A percentile compares a stretch with the other conserved stretches of the same genome.
phyloP scores from a whole-genome alignment of 92 coral and sea anemone species.

The Epizoanthus illoricatus region DNA sequence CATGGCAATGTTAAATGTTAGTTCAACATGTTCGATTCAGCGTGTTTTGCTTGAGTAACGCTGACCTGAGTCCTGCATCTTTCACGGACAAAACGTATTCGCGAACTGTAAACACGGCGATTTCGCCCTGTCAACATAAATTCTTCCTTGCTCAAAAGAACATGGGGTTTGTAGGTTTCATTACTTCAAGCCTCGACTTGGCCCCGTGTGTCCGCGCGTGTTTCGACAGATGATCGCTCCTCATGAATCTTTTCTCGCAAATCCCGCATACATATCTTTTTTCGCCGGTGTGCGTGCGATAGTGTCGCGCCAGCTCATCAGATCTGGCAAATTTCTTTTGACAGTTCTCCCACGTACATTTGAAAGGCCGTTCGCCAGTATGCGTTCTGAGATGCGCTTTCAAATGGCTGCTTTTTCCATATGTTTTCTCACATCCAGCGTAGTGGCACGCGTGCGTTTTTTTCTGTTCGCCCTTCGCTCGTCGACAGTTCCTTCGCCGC shows the following conservation, averaged over 20 bases:
- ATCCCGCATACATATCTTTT: conserved; percentile 81
- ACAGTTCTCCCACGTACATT: conserved; percentile 83
- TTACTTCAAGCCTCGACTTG: conserved; percentile 64
- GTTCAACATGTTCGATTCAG: neutral
- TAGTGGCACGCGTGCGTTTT: conserved; percentile 80
- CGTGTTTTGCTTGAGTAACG: too few species aligned
- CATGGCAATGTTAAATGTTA: neutral
- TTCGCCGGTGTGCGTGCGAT: conserved; percentile 92
- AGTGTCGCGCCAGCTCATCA: conserved; percentile 91
- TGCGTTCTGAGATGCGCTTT: conserved; percentile 92
- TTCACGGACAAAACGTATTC: neutral
- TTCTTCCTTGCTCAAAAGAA: conserved; percentile 58
- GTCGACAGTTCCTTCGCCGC: conserved; percentile 57
- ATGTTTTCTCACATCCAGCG: conserved; percentile 75
- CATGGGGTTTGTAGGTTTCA: conserved; percentile 77
- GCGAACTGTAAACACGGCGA: neutral
- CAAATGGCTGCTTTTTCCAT: conserved; percentile 91
- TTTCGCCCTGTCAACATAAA: conserved; percentile 16
- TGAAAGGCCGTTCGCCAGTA: conserved; percentile 90
- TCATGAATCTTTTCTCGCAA: conserved; percentile 86
- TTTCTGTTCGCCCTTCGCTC: conserved; percentile 62
- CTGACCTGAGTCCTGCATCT: neutral
- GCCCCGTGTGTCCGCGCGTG: conserved; percentile 80
- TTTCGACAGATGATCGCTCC: conserved; percentile 90
- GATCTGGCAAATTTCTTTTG: conserved; percentile 94